Evolutionary conservation across 2,888 invertebrate species (phyloP), one percentile per base, ranked within the genome.

Genomic region (Amorpha juglandis): DNA sequence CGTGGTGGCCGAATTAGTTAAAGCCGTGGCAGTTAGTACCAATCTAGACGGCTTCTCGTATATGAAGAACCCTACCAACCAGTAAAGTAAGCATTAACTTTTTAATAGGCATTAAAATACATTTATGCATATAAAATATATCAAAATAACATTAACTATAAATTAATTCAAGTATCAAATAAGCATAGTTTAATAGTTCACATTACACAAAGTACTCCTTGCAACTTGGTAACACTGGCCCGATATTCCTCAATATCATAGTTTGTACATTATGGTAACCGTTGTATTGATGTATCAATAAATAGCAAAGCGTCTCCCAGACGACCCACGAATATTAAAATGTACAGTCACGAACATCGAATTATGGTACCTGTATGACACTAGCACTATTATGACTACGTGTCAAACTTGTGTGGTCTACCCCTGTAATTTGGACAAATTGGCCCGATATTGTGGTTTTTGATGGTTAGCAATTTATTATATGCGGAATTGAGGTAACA

Each of bases 341-440:
- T 84, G 87, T 82, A 76, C 72, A 86, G 91, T 89, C 91, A 91
- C 91, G 91, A 88, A 86, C 80, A 63, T 70, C 74, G 76, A 80
- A 82, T 81, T 80, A 82, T 83, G 81, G 78, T 84, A 81, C 79
- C 79, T 77, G 67, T 71, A 66, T 69, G 76, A 79, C 81, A 78
- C 72, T 74, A 71, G 67, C 67, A 68, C 68, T 71, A 66, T 64
- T 70, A 80, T 77, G 76, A 70, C 70, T 71, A 66, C 68, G 66
- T 71, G 50, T 42, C 67, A 42, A 19, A 68, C 78, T 72, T 78
- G 75, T 78, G 78, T 77, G 81, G 80, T 76, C 78, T 72, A 70
- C 65, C 67, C 69, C 69, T 72, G 27, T 50, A 42, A 50, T 63
- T 63, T 38, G 48, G 48, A 19, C 38, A 38, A 58, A 19, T 42